Conservation (phyloP, 37 sponge, comb jelly and placozoan species). For the Hexactinellida sp. region DNA sequence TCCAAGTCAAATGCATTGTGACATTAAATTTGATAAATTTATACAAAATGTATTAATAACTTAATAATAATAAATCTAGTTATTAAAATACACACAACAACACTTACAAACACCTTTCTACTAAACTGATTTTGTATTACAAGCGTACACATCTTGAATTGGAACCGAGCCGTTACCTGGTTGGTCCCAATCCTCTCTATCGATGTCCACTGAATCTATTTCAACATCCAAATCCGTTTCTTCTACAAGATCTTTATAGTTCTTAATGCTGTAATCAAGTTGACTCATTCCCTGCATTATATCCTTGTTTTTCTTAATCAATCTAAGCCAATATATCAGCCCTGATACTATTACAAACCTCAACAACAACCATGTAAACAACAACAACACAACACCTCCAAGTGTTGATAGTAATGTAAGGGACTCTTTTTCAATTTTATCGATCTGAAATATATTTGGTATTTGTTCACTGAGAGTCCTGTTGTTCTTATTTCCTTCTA, state of each 20-base stretch:
- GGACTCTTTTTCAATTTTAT: neutral
- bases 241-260: constrained; percentile 1
- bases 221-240: neutral
- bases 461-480: too few relatives aligned
- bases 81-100: too few relatives aligned
- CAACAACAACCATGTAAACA: neutral
- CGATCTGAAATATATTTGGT: neutral
- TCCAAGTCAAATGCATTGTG: too few relatives aligned
- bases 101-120: too few relatives aligned
- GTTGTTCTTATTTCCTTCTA: neutral
- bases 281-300: neutral
- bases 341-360: neutral
- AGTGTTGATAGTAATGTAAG: neutral
- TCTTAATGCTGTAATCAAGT: neutral
- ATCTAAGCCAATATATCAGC: neutral
- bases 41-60: too few relatives aligned
- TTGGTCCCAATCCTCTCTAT: neutral
- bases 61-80: too few relatives aligned
- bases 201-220: neutral
- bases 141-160: neutral
- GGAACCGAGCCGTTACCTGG: neutral
- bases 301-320: neutral
- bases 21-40: too few relatives aligned
- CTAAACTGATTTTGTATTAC: neutral
- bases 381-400: neutral